Evolutionary conservation across 2,797 vertebrate genomes (phyloP).

Genomic region (Schizopygopsis malacanthus): DNA sequence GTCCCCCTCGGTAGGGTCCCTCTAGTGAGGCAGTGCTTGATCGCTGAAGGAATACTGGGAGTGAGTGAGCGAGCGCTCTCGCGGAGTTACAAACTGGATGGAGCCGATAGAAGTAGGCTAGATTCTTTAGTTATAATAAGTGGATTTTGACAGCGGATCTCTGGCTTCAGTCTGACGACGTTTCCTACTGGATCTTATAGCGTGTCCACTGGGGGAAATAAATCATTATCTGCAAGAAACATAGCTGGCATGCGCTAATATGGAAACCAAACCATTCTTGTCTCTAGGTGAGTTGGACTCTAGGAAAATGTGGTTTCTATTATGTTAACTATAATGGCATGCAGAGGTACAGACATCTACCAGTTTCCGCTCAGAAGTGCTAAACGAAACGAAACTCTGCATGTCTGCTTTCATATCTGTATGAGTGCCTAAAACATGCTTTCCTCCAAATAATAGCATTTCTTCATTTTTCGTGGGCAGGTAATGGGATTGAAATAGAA

Average conservation of each 20-base stretch:
- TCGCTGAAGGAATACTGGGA: constrained; percentile 45
- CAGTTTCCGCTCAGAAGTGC: background rate
- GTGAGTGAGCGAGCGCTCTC: constrained; percentile 45
- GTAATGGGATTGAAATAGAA: background rate
- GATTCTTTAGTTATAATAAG: constrained; percentile 51
- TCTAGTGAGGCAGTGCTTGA: constrained; percentile 42
- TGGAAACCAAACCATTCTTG: constrained; percentile 88
- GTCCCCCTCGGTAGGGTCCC: constrained; percentile 62
- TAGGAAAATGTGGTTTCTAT: constrained; percentile 48
- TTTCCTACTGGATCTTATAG: constrained; percentile 54
- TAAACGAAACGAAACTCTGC: background rate
- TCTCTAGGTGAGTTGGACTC: constrained; percentile 81
- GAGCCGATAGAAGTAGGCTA: constrained; percentile 41
- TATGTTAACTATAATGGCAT: constrained; percentile 21
- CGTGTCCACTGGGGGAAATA: constrained; percentile 33
- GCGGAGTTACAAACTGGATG: constrained; percentile 49
- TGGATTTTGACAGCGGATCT: constrained; percentile 58
- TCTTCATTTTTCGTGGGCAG: background rate
- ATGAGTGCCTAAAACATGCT: background rate
- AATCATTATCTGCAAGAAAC: constrained; percentile 38
- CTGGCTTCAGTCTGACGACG: constrained; percentile 11
- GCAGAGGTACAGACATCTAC: background rate
- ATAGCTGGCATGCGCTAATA: constrained; percentile 79
- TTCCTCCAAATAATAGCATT: background rate
- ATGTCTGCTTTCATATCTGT: background rate